phyloP scores from a whole-genome alignment of 1,140 invertebrate species.

The Apis florea region DNA sequence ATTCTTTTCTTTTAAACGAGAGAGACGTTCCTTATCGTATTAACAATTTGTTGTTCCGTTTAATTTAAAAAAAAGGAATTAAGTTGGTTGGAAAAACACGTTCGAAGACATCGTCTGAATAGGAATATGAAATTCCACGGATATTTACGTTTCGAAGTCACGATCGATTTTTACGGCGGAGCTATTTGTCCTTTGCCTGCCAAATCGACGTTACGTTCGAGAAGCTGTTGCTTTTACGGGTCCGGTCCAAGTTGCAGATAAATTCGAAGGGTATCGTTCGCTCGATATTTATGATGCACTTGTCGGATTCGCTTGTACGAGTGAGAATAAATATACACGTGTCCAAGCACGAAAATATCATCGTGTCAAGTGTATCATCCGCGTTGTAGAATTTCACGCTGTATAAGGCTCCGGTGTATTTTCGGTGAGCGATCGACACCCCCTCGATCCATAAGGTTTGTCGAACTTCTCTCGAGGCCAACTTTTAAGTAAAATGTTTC shows the following conservation, averaged over 20 bases:
- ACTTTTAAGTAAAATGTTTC: neutral
- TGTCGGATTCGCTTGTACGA: neutral
- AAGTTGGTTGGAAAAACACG: too few species aligned
- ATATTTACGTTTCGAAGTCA: neutral
- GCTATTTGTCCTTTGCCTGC: neutral
- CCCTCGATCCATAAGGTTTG: neutral
- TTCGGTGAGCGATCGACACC: neutral
- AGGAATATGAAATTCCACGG: too few species aligned
- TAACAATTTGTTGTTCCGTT: too few species aligned
- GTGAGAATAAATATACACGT: neutral
- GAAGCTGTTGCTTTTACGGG: neutral
- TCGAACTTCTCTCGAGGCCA: neutral
- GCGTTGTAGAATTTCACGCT: neutral
- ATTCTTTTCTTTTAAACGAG: too few species aligned
- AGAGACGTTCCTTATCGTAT: too few species aligned
- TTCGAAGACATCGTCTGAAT: too few species aligned
- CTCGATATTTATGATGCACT: conserved; percentile 7
- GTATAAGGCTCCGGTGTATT: neutral
- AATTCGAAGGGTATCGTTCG: neutral
- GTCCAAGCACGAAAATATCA: neutral
- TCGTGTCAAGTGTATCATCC: neutral
- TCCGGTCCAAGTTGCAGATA: neutral
- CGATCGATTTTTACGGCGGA: neutral
- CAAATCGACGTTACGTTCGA: neutral
- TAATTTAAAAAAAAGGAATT: too few species aligned